Evolutionary conservation across 2,113 vertebrate genomes (phyloP).

Genomic region (Calidris pygmaea): DNA sequence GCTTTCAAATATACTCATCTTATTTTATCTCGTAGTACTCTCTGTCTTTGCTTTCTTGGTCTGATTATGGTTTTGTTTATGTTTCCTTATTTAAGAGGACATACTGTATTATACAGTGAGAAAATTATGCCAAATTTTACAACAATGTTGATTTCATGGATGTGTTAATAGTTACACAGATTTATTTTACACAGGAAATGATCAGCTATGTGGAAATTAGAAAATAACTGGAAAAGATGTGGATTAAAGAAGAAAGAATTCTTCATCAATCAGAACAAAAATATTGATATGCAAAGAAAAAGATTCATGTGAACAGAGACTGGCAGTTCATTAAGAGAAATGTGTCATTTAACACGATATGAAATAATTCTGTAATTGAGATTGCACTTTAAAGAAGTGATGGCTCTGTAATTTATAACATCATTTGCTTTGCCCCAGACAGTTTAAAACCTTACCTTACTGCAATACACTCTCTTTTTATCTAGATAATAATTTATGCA

Average conservation of each 20-base stretch:
- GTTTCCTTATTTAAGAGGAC: not conserved
- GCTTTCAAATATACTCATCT: not conserved
- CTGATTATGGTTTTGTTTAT: not conserved
- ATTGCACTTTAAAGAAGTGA: not conserved
- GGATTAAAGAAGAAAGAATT: not conserved
- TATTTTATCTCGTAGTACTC: not conserved
- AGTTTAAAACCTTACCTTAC: conserved; percentile 8
- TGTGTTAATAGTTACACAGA: not conserved
- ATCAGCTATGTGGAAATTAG: not conserved
- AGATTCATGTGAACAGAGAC: not conserved
- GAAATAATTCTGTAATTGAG: conserved; percentile 4
- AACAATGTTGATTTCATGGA: not conserved
- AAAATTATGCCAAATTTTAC: not conserved
- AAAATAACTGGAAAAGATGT: not conserved
- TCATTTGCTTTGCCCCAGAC: not conserved
- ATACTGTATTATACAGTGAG: not conserved
- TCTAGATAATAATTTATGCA: not conserved
- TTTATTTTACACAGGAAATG: not conserved
- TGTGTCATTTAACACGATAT: not conserved
- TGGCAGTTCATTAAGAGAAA: conserved; percentile 9
- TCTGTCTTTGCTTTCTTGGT: not conserved
- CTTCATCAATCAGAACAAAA: not conserved
- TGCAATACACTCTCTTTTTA: not conserved
- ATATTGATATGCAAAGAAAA: conserved; percentile 1
- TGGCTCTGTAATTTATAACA: not conserved